A percentile compares a stretch with the other conserved stretches of the same genome.
Conservation (phyloP, 2,888 invertebrate species). For the Melinaea marsaeus region DNA sequence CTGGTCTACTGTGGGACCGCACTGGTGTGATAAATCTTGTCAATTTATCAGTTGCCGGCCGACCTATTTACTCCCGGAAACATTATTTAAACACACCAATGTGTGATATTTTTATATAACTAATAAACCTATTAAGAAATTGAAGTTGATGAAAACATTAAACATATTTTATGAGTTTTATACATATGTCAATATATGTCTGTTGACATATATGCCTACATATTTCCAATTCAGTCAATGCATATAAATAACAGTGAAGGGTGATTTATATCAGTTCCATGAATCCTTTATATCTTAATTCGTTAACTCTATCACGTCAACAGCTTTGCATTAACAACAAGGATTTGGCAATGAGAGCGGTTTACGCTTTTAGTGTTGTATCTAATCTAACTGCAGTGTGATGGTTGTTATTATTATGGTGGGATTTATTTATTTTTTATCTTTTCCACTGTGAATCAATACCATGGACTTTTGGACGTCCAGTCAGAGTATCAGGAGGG, state of each 20-base stretch:
- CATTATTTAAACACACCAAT: not conserved
- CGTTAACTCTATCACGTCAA: constrained; percentile 8
- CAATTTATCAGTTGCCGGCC: not conserved
- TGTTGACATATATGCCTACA: not conserved
- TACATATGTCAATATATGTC: not conserved
- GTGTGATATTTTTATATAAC: not conserved
- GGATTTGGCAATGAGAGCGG: constrained; percentile 23
- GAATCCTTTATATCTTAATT: not conserved
- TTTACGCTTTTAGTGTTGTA: constrained; percentile 20
- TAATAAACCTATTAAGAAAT: too few species aligned
- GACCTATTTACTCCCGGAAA: not conserved
- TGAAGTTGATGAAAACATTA: not conserved
- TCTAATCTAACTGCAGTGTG: constrained; percentile 57
- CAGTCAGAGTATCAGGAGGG: too few species aligned
- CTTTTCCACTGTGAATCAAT: not conserved
- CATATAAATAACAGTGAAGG: not conserved
- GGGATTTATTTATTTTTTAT: not conserved
- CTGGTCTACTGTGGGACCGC: not conserved
- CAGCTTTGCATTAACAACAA: constrained; percentile 16
- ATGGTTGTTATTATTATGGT: constrained; percentile 2
- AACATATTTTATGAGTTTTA: not conserved
- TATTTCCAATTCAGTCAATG: not conserved
- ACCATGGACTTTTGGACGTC: too few species aligned
- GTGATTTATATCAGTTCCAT: not conserved
- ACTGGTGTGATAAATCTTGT: not conserved